Evolutionary conservation across 2,113 vertebrate genomes (phyloP).

Genomic region (Centropus unirufus): DNA sequence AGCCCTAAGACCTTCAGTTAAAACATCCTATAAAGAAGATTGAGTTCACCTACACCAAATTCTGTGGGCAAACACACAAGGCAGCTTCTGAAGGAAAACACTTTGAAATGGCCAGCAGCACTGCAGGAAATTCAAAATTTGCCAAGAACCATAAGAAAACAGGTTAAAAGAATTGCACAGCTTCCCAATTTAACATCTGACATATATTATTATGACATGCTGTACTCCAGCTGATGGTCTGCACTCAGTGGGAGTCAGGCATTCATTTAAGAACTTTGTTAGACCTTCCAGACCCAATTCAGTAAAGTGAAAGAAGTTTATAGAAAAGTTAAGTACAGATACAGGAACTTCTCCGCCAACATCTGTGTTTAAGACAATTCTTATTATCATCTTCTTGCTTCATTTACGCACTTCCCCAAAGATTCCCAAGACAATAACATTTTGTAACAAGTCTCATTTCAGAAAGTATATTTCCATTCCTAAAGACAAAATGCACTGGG

Average conservation of each 20-base stretch:
- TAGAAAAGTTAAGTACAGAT: not conserved
- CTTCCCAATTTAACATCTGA: not conserved
- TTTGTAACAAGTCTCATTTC: not conserved
- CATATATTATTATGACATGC: rapidly evolving
- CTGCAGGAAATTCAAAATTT: not conserved
- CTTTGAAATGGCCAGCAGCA: not conserved
- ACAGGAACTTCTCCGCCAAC: not conserved
- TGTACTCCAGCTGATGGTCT: not conserved
- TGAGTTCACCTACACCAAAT: conserved; percentile 23
- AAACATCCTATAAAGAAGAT: not conserved
- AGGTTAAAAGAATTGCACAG: not conserved
- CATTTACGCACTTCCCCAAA: not conserved
- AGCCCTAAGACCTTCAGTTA: conserved; percentile 2
- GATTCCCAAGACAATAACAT: not conserved
- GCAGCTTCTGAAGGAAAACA: not conserved
- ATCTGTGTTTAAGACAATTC: not conserved
- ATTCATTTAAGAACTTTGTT: not conserved
- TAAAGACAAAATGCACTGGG: not conserved
- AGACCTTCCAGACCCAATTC: too few species aligned
- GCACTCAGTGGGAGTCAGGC: not conserved
- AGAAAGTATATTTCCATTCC: not conserved
- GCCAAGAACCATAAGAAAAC: not conserved
- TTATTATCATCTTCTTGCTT: not conserved
- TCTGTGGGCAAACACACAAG: conserved; percentile 3
- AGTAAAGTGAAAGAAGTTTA: not conserved